Conservation (phyloP, 53 echinoderm and acorn worm species). For the Antedon mediterranea region DNA sequence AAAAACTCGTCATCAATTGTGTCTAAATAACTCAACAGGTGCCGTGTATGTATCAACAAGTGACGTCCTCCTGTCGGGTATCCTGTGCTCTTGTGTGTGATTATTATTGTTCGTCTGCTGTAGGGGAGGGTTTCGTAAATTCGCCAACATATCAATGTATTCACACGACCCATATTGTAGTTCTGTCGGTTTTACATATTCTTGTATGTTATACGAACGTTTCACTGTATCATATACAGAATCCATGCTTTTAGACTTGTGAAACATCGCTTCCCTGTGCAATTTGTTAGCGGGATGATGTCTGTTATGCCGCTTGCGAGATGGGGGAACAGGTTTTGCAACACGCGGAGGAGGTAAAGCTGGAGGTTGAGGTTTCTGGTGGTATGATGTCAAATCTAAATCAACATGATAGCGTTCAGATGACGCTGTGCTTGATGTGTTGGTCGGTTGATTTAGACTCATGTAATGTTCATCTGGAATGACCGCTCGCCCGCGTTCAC, state of each 20-base stretch:
- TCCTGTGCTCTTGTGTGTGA: too few species aligned
- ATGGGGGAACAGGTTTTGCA: background rate
- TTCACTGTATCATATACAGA: background rate
- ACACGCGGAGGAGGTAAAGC: background rate
- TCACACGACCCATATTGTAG: background rate
- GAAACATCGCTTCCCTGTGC: background rate
- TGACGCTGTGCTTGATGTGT: background rate
- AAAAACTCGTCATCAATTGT: too few species aligned
- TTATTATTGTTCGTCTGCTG: background rate
- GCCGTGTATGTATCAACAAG: background rate
- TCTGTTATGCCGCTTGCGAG: background rate
- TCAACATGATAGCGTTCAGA: background rate
- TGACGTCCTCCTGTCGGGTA: background rate
- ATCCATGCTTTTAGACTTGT: background rate
- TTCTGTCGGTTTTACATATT: background rate
- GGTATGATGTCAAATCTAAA: background rate
- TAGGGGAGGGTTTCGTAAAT: background rate
- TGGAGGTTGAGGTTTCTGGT: background rate
- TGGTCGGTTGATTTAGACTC: background rate
- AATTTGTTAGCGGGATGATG: background rate
- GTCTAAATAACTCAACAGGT: background rate
- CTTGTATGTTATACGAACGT: background rate
- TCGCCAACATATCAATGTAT: background rate
- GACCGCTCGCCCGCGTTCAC: background rate
- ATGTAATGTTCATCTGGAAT: background rate